Base-by-base conservation (phyloP, 1,140 invertebrate species). In the Scaptomyza montana region DNA sequence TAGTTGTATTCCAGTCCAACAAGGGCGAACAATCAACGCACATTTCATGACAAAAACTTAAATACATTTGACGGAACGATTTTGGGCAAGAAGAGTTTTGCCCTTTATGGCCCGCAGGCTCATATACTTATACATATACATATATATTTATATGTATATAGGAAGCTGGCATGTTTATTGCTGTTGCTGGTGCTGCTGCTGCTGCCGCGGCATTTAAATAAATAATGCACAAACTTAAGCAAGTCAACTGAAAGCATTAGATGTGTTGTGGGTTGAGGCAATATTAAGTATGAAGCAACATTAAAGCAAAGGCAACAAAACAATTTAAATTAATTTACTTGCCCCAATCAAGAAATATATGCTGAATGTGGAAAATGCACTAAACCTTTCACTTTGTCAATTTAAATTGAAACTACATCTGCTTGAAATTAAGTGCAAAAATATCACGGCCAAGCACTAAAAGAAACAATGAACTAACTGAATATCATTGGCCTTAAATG, bases 11-110 rank as follows among this genome's bases (percentile, higher is more conserved):
- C 30, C 5, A 8, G 0, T n/a, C 10, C 21, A 30, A 28, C 6
- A 21, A 28, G 39, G 21, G 19, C 33, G 9, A 13, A 89, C 85
- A 89, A 87, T 84, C 80, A 84, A 89, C 76, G 69, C 66, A 89
- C 89, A 89, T 89, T 87, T 89, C 84, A 87, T 76, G 84, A 80
- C 84, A 84, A 80, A 89, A 80, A 77, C 77, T 77, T 85, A 89
- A 87, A 87, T 89, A 89, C 82, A 87, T 84, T 84, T 89, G 75
- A 82, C 81, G 78, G 60, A 63, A 68, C 64, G 39, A 43, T 68
- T 49, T 61, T 62, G 71, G 59, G 57, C 57, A 36, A 36, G 47
- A 59, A 49, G 19, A 54, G 33, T 21, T 65, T 36, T 9, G 51
- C 70, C 45, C 63, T 54, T 64, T 77, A 63, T 68, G 53, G 9